Percentiles rank a stretch among this genome's conserved stretches.
Evolutionary conservation across 1,140 invertebrate species (phyloP).

Genomic region (Achroia grisella): DNA sequence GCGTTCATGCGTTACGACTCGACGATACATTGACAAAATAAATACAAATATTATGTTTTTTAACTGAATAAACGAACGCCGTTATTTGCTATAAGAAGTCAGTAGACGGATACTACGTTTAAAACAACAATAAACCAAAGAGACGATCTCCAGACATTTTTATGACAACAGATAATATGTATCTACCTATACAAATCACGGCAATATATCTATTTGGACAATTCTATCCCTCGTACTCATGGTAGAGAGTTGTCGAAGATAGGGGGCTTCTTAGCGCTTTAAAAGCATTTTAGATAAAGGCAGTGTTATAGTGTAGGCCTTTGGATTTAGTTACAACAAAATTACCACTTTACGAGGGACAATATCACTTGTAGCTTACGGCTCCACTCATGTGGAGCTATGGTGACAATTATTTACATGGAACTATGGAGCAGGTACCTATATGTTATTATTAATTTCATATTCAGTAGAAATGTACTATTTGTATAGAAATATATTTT

Average conservation of each 20-base stretch:
- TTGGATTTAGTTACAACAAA: conserved; percentile 59
- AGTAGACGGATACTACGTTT: conserved; percentile 6
- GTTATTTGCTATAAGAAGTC: background rate
- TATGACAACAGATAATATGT: conserved; percentile 37
- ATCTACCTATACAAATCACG: conserved; percentile 40
- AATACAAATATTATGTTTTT: too few relatives aligned
- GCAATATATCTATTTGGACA: conserved; percentile 46
- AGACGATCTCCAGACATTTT: conserved; percentile 49
- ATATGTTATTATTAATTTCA: too few relatives aligned
- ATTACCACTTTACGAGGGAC: conserved; percentile 61
- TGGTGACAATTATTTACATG: conserved; percentile 3
- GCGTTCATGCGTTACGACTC: too few relatives aligned
- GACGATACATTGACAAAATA: too few relatives aligned
- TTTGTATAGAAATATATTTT: too few relatives aligned
- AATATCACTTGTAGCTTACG: conserved; percentile 39
- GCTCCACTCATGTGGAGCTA: conserved; percentile 26
- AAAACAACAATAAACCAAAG: conserved; percentile 43
- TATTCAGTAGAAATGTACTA: too few relatives aligned
- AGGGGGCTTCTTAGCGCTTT: conserved; percentile 47
- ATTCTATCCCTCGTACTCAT: conserved; percentile 22
- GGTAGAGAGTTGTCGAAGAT: conserved; percentile 27
- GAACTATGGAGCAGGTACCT: too few relatives aligned
- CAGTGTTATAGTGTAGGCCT: conserved; percentile 29
- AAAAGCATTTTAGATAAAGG: conserved; percentile 63
- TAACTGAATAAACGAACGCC: too few relatives aligned